Conservation (phyloP, 2,888 invertebrate genomes). For the Drosophila tanythrix region DNA sequence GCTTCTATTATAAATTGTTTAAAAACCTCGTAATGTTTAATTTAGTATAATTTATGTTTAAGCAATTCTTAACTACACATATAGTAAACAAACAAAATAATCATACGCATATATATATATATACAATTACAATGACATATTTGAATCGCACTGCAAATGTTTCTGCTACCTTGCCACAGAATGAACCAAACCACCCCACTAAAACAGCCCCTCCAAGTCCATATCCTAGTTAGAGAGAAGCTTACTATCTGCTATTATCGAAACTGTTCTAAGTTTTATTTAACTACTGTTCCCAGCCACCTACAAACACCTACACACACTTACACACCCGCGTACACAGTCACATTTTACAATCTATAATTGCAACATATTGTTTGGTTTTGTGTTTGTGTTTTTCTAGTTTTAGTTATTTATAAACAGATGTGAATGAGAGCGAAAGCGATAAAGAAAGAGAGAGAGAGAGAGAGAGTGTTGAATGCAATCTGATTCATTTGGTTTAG, state of each 20-base stretch:
- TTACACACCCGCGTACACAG: slow-evolving; percentile 16
- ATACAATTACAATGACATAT: slow-evolving; percentile 53
- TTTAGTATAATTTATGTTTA: slow-evolving; percentile 70
- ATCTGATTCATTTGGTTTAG: slow-evolving; percentile 64
- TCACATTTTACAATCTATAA: slow-evolving; percentile 40
- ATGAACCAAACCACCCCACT: slow-evolving; percentile 26
- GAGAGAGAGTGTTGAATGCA: slow-evolving; percentile 57
- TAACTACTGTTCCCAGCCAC: slow-evolving; percentile 48
- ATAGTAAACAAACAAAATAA: slow-evolving; percentile 44
- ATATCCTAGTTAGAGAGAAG: slow-evolving; percentile 32
- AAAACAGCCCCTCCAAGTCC: slow-evolving; percentile 13
- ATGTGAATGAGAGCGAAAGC: slow-evolving; percentile 6
- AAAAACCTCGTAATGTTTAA: slow-evolving; percentile 72
- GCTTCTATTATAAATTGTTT: slow-evolving; percentile 58
- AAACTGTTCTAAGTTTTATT: slow-evolving; percentile 78
- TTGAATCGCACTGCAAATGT: slow-evolving; percentile 55
- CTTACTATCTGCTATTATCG: slow-evolving; percentile 46
- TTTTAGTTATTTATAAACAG: slow-evolving; percentile 75
- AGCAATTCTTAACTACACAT: slow-evolving; percentile 69
- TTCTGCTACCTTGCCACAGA: slow-evolving; percentile 76
- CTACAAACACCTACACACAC: slow-evolving; percentile 20
- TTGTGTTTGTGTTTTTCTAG: slow-evolving; percentile 77
- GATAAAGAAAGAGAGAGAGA: slow-evolving; percentile 26
- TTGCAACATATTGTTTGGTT: slow-evolving; percentile 57
- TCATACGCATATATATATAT: slow-evolving; percentile 13